Base-by-base conservation (phyloP, 2,888 invertebrate genomes). In the Blastobasis adustella region DNA sequence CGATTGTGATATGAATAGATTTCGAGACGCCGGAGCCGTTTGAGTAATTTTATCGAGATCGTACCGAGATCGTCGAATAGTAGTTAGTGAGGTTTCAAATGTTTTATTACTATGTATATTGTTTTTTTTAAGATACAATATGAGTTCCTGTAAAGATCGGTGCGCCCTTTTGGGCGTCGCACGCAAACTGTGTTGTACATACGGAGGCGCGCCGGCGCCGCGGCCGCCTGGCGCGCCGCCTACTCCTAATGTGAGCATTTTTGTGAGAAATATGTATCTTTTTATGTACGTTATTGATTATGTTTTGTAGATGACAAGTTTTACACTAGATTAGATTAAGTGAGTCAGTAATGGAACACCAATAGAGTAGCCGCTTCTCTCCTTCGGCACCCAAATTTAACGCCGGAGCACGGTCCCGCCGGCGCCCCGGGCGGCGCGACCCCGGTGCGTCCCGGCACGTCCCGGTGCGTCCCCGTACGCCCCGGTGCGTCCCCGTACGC, bases 291-390 rank as follows among this genome's bases (percentile, higher is more conserved):
- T 81, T 82, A 79, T 79, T 70, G 71, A 70, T 80, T 79, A 75
- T 79, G 79, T 77, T 81, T 63, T 82, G 76, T 88, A 88, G 84
- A 79, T 78, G 83, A 82, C 83, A 80, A 83, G 87, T 79, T 88
- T 81, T 85, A 89, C 85, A 85, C 79, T 89, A 89, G 85, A 73
- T 77, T 89, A 89, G 89, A 79, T 75, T 89, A 89, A 89, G 89
- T 70, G 81, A 85, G 82, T 80, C 87, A 83, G 84, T 86, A 83
- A 84, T 76, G 81, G 79, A 79, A 89, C 89, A 89, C 89, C 89
- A 88, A 86, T 88, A 89, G 87, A 73, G 84, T 89, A 88, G 88
- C 88, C 86, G 89, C 88, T 86, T 88, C 81, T 83, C 81, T 82
- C 84, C 82, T 76, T 81, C 82, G 85, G 81, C 85, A 83, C 84